Conservation (phyloP, 2,888 invertebrate genomes). For the Gortyna flavago region DNA sequence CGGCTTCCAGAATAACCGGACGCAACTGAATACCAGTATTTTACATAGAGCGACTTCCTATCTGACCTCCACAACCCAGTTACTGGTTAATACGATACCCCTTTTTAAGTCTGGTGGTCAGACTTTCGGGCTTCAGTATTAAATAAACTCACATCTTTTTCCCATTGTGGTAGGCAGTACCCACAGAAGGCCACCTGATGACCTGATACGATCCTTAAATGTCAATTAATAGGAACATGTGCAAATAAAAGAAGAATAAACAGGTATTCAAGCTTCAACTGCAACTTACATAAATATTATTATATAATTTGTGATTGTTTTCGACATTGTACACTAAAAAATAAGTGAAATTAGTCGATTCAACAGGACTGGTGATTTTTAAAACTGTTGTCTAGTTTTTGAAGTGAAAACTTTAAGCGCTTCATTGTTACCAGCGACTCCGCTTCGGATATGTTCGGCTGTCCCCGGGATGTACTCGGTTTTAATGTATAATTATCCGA, state of each 20-base stretch:
- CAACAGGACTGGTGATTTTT: background rate
- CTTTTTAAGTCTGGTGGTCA: background rate
- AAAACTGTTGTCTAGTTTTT: background rate
- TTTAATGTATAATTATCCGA: too few species aligned
- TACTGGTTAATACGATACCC: background rate
- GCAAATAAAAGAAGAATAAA: background rate
- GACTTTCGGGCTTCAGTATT: too few species aligned
- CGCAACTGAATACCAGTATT: background rate
- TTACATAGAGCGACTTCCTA: background rate
- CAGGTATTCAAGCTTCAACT: background rate
- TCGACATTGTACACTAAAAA: background rate
- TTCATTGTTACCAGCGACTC: too few species aligned
- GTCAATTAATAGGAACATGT: background rate
- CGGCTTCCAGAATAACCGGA: background rate
- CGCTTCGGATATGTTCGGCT: too few species aligned
- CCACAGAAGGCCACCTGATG: background rate
- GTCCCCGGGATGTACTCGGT: too few species aligned
- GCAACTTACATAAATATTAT: background rate
- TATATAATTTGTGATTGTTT: background rate
- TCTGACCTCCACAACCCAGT: background rate
- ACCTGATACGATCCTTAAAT: background rate
- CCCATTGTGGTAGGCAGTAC: too few species aligned
- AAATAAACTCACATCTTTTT: background rate
- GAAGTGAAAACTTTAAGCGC: too few species aligned
- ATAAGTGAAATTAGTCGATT: background rate